Conservation (phyloP, 2,888 invertebrate species). For the Zaprionus lineosus region DNA sequence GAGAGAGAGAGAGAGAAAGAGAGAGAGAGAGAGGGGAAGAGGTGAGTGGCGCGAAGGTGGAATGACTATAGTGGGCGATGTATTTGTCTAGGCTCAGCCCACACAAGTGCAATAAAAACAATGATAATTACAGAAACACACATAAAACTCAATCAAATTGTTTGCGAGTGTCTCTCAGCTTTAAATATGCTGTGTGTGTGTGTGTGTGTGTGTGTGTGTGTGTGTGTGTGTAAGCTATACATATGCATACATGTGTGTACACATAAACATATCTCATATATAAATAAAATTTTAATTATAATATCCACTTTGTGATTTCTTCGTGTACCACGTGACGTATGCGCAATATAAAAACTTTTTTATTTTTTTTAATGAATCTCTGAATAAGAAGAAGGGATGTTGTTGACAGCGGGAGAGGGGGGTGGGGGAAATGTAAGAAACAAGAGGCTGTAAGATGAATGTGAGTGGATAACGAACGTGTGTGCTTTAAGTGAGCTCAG, state of each 20-base stretch:
- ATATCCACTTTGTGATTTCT: slow-evolving; percentile 21
- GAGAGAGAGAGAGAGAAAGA: neutral
- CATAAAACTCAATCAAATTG: slow-evolving; percentile 18
- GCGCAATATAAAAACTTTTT: slow-evolving; percentile 36
- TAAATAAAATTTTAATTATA: slow-evolving; percentile 31
- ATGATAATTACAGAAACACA: slow-evolving; percentile 13
- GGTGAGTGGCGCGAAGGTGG: neutral
- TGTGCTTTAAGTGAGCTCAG: slow-evolving; percentile 13
- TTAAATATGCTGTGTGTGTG: slow-evolving; percentile 29
- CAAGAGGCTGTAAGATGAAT: slow-evolving; percentile 5
- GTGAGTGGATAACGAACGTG: slow-evolving; percentile 21
- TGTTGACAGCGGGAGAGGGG: neutral
- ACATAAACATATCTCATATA: slow-evolving; percentile 41
- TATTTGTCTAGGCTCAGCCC: slow-evolving; percentile 48
- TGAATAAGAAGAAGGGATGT: neutral
- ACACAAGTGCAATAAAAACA: slow-evolving; percentile 24
- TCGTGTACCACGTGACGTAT: slow-evolving; percentile 56
- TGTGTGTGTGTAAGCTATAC: too few relatives aligned
- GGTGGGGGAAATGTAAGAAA: neutral
- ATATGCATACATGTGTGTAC: neutral
- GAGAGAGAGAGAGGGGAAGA: neutral
- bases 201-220: slow-evolving; percentile 18
- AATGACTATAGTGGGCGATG: slow-evolving; percentile 49
- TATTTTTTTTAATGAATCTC: slow-evolving; percentile 21
- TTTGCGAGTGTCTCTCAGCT: neutral